These are phyloP conservation scores for Varanus komodoensis DNA, from an alignment of 2,113 vertebrate genomes.

Conservation along the genomic window DNA sequence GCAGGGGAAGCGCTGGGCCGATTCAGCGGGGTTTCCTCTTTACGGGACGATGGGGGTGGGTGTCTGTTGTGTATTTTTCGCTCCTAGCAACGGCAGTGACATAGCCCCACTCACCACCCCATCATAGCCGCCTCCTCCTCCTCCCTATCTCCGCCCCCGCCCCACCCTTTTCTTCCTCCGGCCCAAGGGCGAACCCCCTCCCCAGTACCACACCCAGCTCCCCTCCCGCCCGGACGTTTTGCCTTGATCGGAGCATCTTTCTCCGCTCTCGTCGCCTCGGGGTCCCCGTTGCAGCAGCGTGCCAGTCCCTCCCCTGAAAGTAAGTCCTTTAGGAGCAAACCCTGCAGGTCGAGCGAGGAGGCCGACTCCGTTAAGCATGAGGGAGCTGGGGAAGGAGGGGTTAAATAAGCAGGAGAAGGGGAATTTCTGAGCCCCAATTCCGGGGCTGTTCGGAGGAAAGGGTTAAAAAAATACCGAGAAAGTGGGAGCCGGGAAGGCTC, in stretches of 20 bases:
- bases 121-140: neutral
- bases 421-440: neutral
- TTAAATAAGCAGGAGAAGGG: no score
- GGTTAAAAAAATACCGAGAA: no score
- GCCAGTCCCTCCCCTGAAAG: neutral
- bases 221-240: neutral
- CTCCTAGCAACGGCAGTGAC: neutral
- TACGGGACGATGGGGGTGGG: neutral
- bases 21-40: neutral
- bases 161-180: neutral
- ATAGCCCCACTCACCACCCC: constrained; percentile 16
- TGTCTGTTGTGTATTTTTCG: neutral
- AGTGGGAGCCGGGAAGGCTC: neutral
- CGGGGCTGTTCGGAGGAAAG: neutral
- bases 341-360: no score
- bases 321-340: neutral
- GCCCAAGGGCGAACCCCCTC: neutral
- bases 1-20: no score
- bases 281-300: neutral
- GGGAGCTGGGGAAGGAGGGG: no score
- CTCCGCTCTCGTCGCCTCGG: neutral
- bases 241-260: neutral
- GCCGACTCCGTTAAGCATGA: no score
- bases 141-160: neutral
- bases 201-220: constrained; percentile 6